Conservation (phyloP, 2,797 vertebrate genomes). For the Cossypha caffra region DNA sequence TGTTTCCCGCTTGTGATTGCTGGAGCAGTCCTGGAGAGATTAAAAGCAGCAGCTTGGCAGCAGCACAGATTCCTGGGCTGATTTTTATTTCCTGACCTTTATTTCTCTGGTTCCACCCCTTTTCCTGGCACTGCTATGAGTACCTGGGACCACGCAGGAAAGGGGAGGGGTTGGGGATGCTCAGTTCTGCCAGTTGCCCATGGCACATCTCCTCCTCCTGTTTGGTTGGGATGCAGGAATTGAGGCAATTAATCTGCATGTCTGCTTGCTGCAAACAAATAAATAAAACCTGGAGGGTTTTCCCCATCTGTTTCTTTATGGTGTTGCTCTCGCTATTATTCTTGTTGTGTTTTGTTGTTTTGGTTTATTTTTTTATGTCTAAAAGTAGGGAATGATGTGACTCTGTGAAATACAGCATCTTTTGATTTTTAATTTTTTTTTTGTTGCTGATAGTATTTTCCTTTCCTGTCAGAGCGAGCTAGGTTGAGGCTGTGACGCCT, state of each 20-base stretch:
- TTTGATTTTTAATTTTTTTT: neutral
- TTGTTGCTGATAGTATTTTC: neutral
- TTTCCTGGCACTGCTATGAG: neutral
- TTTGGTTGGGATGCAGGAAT: neutral
- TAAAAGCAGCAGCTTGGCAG: neutral
- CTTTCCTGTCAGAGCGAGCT: neutral
- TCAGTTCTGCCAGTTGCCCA: neutral
- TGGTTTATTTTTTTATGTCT: neutral
- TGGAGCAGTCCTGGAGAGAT: neutral
- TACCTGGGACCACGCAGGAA: neutral
- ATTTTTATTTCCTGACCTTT: constrained; percentile 32
- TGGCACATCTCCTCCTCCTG: neutral
- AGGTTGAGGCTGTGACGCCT: neutral
- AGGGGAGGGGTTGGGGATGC: neutral
- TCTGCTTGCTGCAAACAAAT: constrained; percentile 32
- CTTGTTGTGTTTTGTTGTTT: neutral
- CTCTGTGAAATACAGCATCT: neutral
- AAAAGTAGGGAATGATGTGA: neutral
- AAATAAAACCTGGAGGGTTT: constrained; percentile 53
- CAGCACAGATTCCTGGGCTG: neutral
- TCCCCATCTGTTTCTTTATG: constrained; percentile 51
- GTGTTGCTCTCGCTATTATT: constrained; percentile 27
- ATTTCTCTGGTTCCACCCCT: neutral
- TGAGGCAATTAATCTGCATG: constrained; percentile 20
- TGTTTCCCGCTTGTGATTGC: neutral